Evolutionary conservation across 2,797 vertebrate genomes (phyloP), one percentile per base, ranked within the genome.

Genomic region (Epinephelus malabaricus): DNA sequence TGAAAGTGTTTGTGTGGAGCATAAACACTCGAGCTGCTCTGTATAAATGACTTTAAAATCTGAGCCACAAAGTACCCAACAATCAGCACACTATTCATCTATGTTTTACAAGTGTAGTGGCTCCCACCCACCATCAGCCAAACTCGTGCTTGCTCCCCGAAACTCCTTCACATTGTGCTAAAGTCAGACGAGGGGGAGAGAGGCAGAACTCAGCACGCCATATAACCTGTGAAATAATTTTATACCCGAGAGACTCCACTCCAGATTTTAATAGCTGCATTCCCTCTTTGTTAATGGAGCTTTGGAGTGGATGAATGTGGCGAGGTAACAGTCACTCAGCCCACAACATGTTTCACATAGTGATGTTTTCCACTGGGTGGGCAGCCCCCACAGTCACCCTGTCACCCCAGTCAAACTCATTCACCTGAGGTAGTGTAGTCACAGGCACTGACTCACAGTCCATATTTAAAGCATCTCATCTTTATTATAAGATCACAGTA

Each of bases 221-320:
- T 23, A 30, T 71, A 85, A 86, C 80, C 88, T 83, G 73, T 74
- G 76, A 84, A 91, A 88, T 79, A 69, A 91, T 86, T 89, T 86
- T 84, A 82, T 79, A 49, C 56, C 68, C 2, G 6, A 78, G 78
- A 83, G 71, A 75, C 69, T 88, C 83, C 84, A 79, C 90, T 92
- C 63, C 74, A 89, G 43, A 76, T 85, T 89, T 86, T 73, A 86
- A 88, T 82, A 80, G 87, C 73, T 45, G 65, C 67, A 23, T 77
- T 79, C 40, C 40, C 65, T 82, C 70, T 75, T 83, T 86, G 87
- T 92, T 89, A 81, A 87, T 85, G 73, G 83, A 73, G 81, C 75
- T 80, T 69, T 69, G 1, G 62, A 86, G 79, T 34, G 40, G 74
- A 76, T 84, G 79, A 87, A 50, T 78, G 69, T 65, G 34, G 43